phyloP scores from a whole-genome alignment of 2,113 vertebrate species.

The Camelus bactrianus region DNA sequence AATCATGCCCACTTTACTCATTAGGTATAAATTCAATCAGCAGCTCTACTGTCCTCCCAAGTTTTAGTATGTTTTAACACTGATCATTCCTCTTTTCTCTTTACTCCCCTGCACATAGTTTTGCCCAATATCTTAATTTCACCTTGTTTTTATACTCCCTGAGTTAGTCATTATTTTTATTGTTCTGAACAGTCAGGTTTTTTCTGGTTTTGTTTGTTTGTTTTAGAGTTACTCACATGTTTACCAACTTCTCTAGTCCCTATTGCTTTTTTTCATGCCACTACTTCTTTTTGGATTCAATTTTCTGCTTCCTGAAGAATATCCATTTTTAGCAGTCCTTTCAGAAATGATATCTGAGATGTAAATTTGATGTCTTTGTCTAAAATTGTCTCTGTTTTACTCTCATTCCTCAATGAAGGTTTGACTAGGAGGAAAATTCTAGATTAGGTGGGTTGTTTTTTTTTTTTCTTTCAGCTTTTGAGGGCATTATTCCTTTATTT shows the following conservation, averaged over 20 bases:
- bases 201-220: background rate
- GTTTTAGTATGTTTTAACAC: background rate
- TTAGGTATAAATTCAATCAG: background rate
- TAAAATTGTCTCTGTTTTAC: conserved; percentile 29
- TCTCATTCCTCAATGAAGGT: background rate
- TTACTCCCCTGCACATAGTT: background rate
- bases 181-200: background rate
- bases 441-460: background rate
- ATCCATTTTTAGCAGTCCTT: background rate
- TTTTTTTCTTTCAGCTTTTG: background rate
- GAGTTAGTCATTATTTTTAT: background rate
- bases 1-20: background rate
- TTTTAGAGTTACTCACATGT: conserved; percentile 14
- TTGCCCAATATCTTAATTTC: background rate
- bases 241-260: background rate
- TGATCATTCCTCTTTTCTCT: background rate
- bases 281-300: conserved; percentile 38
- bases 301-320: conserved; percentile 21
- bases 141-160: conserved; percentile 23
- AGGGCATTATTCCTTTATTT: conserved; percentile 30
- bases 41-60: background rate
- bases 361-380: background rate
- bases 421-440: conserved; percentile 14
- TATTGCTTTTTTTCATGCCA: background rate
- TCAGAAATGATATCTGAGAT: conserved; percentile 33